These are phyloP conservation scores for Tachysurus vachellii DNA, from an alignment of 2,113 vertebrate species.

Conservation along the genomic window DNA sequence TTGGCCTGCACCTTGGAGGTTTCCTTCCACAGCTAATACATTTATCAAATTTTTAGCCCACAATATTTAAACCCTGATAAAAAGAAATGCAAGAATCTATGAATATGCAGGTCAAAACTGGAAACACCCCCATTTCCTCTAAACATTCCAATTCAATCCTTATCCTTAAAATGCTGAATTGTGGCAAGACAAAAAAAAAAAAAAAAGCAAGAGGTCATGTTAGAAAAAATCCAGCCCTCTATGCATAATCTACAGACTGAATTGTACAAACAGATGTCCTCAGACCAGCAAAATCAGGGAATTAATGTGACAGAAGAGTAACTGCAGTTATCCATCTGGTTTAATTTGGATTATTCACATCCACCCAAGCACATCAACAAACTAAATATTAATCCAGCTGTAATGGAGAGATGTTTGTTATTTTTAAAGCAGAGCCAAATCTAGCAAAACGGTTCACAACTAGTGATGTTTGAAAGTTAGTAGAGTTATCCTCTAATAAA, in stretches of 20 bases:
- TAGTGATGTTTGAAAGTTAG: background rate
- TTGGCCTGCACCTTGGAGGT: background rate
- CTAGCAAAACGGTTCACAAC: background rate
- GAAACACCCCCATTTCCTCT: background rate
- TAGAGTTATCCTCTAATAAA: too few relatives aligned
- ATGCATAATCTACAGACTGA: background rate
- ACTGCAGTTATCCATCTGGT: background rate
- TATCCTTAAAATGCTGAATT: background rate
- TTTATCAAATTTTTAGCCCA: background rate
- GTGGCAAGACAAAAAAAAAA: too few relatives aligned
- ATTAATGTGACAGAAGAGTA: background rate
- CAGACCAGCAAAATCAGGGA: background rate
- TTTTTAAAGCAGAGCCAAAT: background rate
- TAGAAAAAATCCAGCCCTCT: background rate
- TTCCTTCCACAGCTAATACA: background rate
- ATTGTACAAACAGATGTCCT: background rate
- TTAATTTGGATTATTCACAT: background rate
- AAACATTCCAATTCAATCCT: background rate
- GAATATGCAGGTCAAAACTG: background rate
- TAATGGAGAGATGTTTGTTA: background rate
- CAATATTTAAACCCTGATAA: background rate
- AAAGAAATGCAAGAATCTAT: background rate
- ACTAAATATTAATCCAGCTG: background rate
- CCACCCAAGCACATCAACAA: background rate
- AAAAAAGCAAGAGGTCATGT: background rate